A percentile compares a stretch with the other conserved stretches of the same genome.
These are phyloP conservation scores for Actinemys pallida DNA, from an alignment of 2,113 vertebrate species.

Conservation along the genomic window DNA sequence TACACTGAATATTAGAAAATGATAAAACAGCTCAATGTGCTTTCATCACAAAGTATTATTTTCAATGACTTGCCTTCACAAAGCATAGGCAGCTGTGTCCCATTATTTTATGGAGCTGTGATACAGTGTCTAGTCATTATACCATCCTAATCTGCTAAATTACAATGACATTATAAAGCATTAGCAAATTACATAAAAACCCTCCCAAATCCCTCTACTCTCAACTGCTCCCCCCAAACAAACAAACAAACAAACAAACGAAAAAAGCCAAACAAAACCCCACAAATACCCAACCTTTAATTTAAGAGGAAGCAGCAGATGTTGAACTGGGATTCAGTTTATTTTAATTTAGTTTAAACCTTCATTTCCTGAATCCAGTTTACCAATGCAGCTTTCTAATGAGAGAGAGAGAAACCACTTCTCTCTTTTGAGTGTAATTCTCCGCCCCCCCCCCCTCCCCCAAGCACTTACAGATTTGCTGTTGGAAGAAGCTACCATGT, in stretches of 20 bases:
- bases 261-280: slow-evolving; percentile 34
- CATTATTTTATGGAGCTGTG: slow-evolving; percentile 52
- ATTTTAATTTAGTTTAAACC: slow-evolving; percentile 17
- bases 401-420: neutral
- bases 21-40: slow-evolving; percentile 49
- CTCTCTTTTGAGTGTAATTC: neutral
- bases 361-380: neutral
- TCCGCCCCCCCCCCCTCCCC: neutral
- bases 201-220: neutral
- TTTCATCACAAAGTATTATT: slow-evolving; percentile 68
- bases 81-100: slow-evolving; percentile 66
- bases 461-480: neutral
- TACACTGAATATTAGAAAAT: slow-evolving; percentile 51
- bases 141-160: slow-evolving; percentile 25
- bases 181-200: neutral
- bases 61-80: slow-evolving; percentile 39
- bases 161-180: slow-evolving; percentile 54
- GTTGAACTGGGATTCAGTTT: neutral
- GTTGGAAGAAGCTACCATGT: neutral
- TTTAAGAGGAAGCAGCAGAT: slow-evolving; percentile 59
- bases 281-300: neutral
- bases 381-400: slow-evolving; percentile 30
- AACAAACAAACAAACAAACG: neutral
- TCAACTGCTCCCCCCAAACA: neutral
- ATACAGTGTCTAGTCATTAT: slow-evolving; percentile 42